A percentile compares a stretch with the other conserved stretches of the same genome.
Conservation (phyloP, 2,113 vertebrate species). For the Ahaetulla prasina region DNA sequence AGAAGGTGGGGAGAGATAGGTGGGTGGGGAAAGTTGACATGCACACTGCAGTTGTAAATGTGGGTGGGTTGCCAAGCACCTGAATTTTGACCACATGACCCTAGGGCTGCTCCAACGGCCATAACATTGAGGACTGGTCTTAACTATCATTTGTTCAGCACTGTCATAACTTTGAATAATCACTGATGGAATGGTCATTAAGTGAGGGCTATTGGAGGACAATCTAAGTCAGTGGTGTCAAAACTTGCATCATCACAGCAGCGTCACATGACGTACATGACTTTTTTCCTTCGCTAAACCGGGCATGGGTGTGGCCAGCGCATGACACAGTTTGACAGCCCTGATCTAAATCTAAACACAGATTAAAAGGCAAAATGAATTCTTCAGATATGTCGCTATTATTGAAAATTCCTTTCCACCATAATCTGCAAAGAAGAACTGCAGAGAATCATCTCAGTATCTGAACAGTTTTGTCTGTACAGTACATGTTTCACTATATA, state of each 20-base stretch:
- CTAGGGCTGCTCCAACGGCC: neutral
- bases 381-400: neutral
- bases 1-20: neutral
- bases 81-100: neutral
- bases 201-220: neutral
- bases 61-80: neutral
- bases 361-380: neutral
- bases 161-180: neutral
- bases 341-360: neutral
- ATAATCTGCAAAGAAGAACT: neutral
- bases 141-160: neutral
- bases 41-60: neutral
- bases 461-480: neutral
- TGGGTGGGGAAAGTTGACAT: neutral
- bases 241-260: too few relatives aligned
- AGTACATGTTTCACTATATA: neutral
- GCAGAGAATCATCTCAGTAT: neutral
- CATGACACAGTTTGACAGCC: too few relatives aligned
- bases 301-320: too few relatives aligned
- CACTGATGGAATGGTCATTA: neutral
- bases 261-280: too few relatives aligned
- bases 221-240: neutral
- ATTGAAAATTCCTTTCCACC: neutral
- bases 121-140: neutral
- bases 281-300: too few relatives aligned